Base-by-base conservation (phyloP, 92 coral and sea anemone genomes). In the Palythoa caribaeorum region DNA sequence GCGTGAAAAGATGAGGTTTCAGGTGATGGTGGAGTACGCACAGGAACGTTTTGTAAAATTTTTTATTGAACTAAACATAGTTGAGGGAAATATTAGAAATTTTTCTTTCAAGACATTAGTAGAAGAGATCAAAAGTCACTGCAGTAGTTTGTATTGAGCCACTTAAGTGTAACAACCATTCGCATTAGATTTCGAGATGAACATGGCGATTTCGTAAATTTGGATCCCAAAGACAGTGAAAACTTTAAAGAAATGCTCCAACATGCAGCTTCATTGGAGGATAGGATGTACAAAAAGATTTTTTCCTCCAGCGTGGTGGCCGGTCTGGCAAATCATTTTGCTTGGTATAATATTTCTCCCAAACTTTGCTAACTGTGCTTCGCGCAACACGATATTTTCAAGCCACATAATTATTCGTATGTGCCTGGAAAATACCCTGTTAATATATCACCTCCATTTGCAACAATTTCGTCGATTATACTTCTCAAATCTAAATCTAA, bases 161-260 rank as follows among this genome's bases (percentile, higher is more conserved):
- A 84, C 79, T 53, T 69, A 17, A 68, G 78, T 38, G 62, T 76
- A 20, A 74, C 73, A 84, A 84, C 88, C 70, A 84, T 84, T 59
- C 76, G 88, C 19, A 84, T 84, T 36, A 44, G 88, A 59, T 84
- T 84, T 84, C 88, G 21, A 11, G 88, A 75, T 69, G 39, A 83
- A 83, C 66, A 36, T 68, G 77, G 77, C 38, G 38, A 69, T 57
- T 48, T 55, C 57, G 87, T 85, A n/a, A 85, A 75, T 66, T 52
- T 85, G 68, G 40, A 69, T 14, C 36, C 14, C 52, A 80, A 57
- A 38, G 70, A 87, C 83, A 77, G 62, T 17, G 84, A 87, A 60
- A 87, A 62, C 47, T 87, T 87, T 48, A 76, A 77, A 66, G 84
- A 77, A 39, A 85, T 85, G 74, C 60, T 86, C 1, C 55, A 59